Conservation (phyloP, 2,888 invertebrate species). For the Pristionchus arcanus region DNA sequence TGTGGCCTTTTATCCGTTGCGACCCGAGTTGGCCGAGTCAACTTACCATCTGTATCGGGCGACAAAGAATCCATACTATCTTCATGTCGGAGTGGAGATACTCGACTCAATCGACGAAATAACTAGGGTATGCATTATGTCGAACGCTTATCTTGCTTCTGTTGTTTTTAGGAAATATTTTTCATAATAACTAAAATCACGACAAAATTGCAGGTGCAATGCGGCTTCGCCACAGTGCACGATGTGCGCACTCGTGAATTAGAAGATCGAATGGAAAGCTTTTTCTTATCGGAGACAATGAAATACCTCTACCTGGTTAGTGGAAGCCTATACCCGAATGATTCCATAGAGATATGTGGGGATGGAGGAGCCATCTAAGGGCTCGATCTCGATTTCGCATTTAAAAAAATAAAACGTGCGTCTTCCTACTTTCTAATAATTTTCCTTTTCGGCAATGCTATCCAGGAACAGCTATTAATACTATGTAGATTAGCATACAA, state of each 20-base stretch:
- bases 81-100: slow-evolving; percentile 84
- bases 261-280: slow-evolving; percentile 85
- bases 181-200: not conserved
- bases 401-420: no score
- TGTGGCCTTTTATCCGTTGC: slow-evolving; percentile 84
- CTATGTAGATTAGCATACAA: no score
- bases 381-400: no score
- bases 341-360: no score
- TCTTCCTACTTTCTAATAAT: no score
- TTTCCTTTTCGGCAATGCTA: not conserved
- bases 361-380: no score
- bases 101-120: slow-evolving; percentile 79
- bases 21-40: slow-evolving; percentile 85
- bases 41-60: slow-evolving; percentile 85
- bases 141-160: not conserved
- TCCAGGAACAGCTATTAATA: no score
- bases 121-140: slow-evolving; percentile 79
- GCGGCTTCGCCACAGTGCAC: slow-evolving; percentile 85
- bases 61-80: slow-evolving; percentile 85
- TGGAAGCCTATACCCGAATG: not conserved
- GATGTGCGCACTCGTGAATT: slow-evolving; percentile 84
- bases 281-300: slow-evolving; percentile 85
- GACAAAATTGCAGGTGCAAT: slow-evolving; percentile 79
- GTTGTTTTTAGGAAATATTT: not conserved
- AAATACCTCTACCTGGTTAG: slow-evolving; percentile 85